Conservation (phyloP, 2,888 invertebrate species). For the Caenorhabditis parvicauda region DNA sequence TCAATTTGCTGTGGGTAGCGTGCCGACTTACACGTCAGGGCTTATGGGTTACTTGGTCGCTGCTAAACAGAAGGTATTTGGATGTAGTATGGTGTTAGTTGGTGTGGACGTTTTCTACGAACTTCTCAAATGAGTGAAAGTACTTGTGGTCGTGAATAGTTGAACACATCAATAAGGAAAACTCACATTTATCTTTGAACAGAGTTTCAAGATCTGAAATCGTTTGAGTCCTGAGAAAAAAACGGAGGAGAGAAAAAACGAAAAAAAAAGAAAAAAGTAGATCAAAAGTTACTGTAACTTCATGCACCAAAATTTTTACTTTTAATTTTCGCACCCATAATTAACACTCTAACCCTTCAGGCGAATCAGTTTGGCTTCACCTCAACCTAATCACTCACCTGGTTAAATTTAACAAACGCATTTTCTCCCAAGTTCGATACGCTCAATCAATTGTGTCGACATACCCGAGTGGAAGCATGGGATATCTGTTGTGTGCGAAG, state of each 20-base stretch:
- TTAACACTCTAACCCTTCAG: too few species aligned
- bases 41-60: slow-evolving; percentile 92
- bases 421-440: slow-evolving; percentile 79
- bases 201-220: too few species aligned
- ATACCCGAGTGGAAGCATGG: slow-evolving; percentile 95
- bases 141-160: neutral
- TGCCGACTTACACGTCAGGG: slow-evolving; percentile 93
- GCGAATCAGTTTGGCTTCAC: slow-evolving; percentile 76
- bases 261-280: too few species aligned
- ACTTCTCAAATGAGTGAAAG: neutral
- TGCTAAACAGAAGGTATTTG: slow-evolving; percentile 69
- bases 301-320: neutral
- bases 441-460: slow-evolving; percentile 84
- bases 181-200: too few species aligned
- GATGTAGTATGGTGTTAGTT: too few species aligned
- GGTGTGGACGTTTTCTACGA: neutral
- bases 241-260: too few species aligned
- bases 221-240: too few species aligned
- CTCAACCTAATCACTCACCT: slow-evolving; percentile 77
- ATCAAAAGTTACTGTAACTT: too few species aligned
- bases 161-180: too few species aligned
- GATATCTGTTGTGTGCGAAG: slow-evolving; percentile 83
- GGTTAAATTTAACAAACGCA: slow-evolving; percentile 74
- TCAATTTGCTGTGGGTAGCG: slow-evolving; percentile 78
- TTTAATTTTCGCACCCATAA: neutral